Base-by-base conservation (phyloP, 2,113 vertebrate species). In the Bujurquina vittata region DNA sequence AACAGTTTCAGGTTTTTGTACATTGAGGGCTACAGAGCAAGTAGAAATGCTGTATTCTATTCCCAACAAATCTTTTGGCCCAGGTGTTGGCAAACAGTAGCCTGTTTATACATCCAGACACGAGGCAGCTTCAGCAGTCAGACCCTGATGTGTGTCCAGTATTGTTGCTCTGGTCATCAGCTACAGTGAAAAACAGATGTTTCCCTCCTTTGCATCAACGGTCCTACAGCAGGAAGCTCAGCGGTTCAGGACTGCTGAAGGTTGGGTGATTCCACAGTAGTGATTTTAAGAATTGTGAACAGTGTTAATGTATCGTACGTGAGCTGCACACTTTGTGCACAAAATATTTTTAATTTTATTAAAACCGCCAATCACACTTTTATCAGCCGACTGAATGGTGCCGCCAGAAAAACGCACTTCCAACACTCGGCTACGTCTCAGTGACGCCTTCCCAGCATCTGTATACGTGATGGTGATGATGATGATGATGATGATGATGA, bases 21-120 rank as follows among this genome's bases (percentile, higher is more conserved):
- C 65, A 29, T 49, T 49, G 43, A 1, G 0, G 63, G 43, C 43
- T 49, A 40, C 15, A 69, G 63, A 3, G 23, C 35, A 4, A 20
- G 40, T 40, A 22, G 20, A 22, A 10, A n/a, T 49, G 17, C 63
- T 67, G 37, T 0, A 1, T 33, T 37, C 15, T 18, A 4, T 69
- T 29, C 40, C 63, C 63, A 29, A 11, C 20, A 29, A 65, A 43
- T 65, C 22, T 6, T 23, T 65, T 46, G 22, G 46, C 40, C 29
- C 26, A 29, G 40, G 3, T 49, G 40, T 69, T 49, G 4, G 40
- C 63, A 67, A 46, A 67, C 40, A 67, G 43, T 17, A 29, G 22
- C 63, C 10, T 67, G 46, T 67, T 67, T 49, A 49, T 40, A 67
- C 65, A 63, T 63, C 33, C 61, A 37, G 61, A 22, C 61, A 49